phyloP scores from a whole-genome alignment of 2,797 vertebrate genomes.

The Gymnocypris eckloni region DNA sequence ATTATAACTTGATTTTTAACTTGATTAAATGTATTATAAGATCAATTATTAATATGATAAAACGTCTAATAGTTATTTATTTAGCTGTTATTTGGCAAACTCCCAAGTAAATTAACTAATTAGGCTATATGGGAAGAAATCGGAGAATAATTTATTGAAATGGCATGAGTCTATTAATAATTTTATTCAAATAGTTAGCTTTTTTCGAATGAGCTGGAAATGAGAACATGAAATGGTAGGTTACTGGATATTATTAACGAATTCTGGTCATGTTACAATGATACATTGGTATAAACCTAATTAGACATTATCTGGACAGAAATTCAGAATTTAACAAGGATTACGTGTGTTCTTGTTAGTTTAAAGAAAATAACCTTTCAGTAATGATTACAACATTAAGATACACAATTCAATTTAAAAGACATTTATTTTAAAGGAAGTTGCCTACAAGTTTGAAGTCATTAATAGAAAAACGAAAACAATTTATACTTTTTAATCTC shows the following conservation, averaged over 20 bases:
- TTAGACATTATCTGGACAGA: background rate
- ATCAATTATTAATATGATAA: background rate
- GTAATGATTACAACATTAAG: constrained; percentile 2
- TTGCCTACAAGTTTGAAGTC: background rate
- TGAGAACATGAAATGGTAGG: background rate
- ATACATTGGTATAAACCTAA: background rate
- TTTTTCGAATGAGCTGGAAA: background rate
- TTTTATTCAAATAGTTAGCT: background rate
- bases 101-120: background rate
- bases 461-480: background rate
- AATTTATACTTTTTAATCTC: background rate
- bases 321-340: background rate
- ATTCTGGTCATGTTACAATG: background rate
- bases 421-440: background rate
- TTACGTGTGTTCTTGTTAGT: background rate
- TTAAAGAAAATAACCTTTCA: background rate
- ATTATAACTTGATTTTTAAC: background rate
- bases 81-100: background rate
- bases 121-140: background rate
- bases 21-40: background rate
- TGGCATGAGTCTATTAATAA: background rate
- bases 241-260: constrained; percentile 15
- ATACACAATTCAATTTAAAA: background rate
- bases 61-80: background rate
- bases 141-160: background rate